These are phyloP conservation scores for Gymnodraco acuticeps DNA, from an alignment of 2,797 vertebrate genomes.

Conservation along the genomic window DNA sequence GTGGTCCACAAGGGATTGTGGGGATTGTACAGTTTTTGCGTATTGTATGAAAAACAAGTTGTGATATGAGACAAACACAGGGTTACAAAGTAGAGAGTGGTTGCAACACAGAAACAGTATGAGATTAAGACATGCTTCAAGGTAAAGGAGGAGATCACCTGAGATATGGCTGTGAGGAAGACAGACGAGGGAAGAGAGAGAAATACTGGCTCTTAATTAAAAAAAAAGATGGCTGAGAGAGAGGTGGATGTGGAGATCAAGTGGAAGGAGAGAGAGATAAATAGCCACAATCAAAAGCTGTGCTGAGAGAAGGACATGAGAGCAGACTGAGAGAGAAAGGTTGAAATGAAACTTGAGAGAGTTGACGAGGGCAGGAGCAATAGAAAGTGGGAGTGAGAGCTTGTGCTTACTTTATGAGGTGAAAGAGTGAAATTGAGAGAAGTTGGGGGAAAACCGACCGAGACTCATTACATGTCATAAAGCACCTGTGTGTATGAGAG, in stretches of 20 bases:
- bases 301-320: constrained; percentile 11
- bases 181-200: constrained; percentile 2
- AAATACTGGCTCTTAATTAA: constrained; percentile 31
- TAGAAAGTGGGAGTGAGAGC: background rate
- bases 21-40: too few species aligned
- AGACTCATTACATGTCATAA: background rate
- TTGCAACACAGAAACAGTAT: background rate
- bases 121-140: background rate
- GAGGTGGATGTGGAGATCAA: constrained; percentile 13
- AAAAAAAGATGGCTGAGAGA: constrained; percentile 12
- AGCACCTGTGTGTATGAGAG: background rate
- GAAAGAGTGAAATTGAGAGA: constrained; percentile 12
- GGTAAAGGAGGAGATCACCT: background rate
- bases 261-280: constrained; percentile 15
- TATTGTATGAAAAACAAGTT: background rate
- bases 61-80: background rate
- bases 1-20: too few species aligned
- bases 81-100: background rate
- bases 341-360: constrained; percentile 8
- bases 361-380: constrained; percentile 10
- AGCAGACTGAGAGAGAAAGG: constrained; percentile 8
- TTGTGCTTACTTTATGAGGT: constrained; percentile 18
- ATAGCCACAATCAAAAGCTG: constrained; percentile 6
- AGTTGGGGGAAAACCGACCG: background rate
- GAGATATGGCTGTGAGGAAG: background rate